Evolutionary conservation across 37 sponge, comb jelly and placozoan genomes (phyloP), one percentile per base, ranked within the genome.

Genomic region (Beroe ovata): DNA sequence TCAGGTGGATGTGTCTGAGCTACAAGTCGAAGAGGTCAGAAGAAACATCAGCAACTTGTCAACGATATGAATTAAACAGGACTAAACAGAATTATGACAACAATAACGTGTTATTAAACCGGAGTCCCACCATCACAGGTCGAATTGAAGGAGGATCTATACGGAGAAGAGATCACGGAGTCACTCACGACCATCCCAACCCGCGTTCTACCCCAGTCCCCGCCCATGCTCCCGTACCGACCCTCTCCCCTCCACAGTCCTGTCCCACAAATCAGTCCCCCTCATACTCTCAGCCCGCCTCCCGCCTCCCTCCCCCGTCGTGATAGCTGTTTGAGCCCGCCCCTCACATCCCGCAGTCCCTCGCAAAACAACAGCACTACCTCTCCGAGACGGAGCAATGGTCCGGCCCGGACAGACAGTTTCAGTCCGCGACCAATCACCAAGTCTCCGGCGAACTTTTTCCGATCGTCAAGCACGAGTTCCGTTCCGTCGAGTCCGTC

Each of bases 1-100:
- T 11, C n/a, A 62, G 38, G 84, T 77, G n/a, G 84, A 77, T 40
- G 84, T 77, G 41, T 77, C 84, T 4, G 84, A 77, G 8, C 84
- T 77, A 3, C 84, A 77, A 23, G 84, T 77, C 1, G 84, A 77
- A 36, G 84, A 77, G 84, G 84, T 77, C 0, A 1, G 84, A 47
- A 47, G 6, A 47, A n/a, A n/a, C n/a, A n/a, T n/a, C n/a, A n/a
- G n/a, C n/a, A n/a, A n/a, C n/a, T n/a, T n/a, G n/a, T n/a, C n/a
- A n/a, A n/a, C n/a, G n/a, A n/a, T n/a, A n/a, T n/a, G n/a, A n/a
- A n/a, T n/a, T n/a, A n/a, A n/a, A n/a, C n/a, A n/a, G n/a, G n/a
- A n/a, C n/a, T n/a, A n/a, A n/a, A n/a, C n/a, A n/a, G n/a, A n/a
- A n/a, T n/a, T n/a, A n/a, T n/a, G n/a, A n/a, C n/a, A n/a, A n/a